Percentiles rank a stretch among this genome's conserved stretches.
Evolutionary conservation across 2,797 vertebrate species (phyloP).

Genomic region (Catharus ustulatus): DNA sequence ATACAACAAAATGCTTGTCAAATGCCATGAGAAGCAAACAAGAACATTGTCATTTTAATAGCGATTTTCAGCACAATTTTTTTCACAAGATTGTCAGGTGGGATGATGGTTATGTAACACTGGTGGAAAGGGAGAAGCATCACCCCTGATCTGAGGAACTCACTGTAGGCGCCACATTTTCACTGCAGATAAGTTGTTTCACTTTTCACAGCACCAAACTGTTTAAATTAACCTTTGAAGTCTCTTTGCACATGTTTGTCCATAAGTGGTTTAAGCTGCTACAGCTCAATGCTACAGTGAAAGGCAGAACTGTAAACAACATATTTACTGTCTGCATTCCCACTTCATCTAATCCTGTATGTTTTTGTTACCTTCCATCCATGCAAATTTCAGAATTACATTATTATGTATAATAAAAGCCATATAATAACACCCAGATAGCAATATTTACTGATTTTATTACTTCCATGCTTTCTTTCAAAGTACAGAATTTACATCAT

Average conservation of each 20-base stretch:
- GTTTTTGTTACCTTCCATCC: not conserved
- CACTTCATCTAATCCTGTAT: not conserved
- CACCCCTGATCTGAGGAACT: not conserved
- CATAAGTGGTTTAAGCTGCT: constrained; percentile 5
- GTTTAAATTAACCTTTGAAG: constrained; percentile 33
- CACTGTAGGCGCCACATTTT: not conserved
- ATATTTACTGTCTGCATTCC: not conserved
- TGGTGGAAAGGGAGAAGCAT: not conserved
- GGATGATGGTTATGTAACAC: not conserved
- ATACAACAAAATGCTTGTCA: not conserved
- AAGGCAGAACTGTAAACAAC: constrained; percentile 23
- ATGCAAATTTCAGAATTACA: not conserved
- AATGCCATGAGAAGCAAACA: not conserved
- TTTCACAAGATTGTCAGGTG: not conserved
- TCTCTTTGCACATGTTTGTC: not conserved
- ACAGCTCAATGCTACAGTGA: not conserved
- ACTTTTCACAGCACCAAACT: not conserved
- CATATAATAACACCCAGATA: not conserved
- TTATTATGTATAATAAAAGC: not conserved
- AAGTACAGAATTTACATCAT: not conserved
- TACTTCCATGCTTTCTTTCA: not conserved
- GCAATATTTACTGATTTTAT: not conserved
- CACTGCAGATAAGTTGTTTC: not conserved
- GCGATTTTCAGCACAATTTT: not conserved
- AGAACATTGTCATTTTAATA: not conserved